Percentiles rank a stretch among this genome's conserved stretches.
Evolutionary conservation across 2,797 vertebrate genomes (phyloP).

Genomic region (Kryptolebias ocellatus): DNA sequence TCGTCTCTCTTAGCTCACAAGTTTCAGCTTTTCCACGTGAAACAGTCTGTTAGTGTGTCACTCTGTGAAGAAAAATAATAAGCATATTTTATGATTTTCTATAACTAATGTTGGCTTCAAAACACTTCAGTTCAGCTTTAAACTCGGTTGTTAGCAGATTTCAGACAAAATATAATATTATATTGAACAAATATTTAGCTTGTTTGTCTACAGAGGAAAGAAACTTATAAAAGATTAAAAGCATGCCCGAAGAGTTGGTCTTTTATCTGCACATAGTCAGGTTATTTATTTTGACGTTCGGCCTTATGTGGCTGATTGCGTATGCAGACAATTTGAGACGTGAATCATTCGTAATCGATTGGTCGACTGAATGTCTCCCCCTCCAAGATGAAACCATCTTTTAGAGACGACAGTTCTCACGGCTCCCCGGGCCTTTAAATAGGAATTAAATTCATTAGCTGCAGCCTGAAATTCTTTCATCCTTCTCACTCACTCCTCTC

Average conservation of each 20-base stretch:
- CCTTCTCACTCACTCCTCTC: slow-evolving; percentile 64
- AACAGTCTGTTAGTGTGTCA: not conserved
- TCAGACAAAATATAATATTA: not conserved
- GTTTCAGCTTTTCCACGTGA: not conserved
- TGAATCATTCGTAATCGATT: too few relatives aligned
- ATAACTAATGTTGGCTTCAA: too few relatives aligned
- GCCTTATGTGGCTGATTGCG: not conserved
- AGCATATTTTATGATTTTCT: too few relatives aligned
- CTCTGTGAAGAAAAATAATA: not conserved
- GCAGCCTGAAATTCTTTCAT: slow-evolving; percentile 44
- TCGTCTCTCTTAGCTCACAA: not conserved
- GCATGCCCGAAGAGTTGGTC: not conserved
- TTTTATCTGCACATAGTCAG: too few relatives aligned
- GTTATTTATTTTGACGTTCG: not conserved
- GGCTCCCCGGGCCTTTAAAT: too few relatives aligned
- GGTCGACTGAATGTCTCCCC: too few relatives aligned
- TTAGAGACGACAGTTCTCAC: too few relatives aligned
- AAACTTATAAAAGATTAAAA: not conserved
- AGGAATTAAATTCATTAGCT: not conserved
- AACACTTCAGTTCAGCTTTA: too few relatives aligned
- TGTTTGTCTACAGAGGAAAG: not conserved
- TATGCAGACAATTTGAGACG: not conserved
- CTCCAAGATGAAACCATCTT: too few relatives aligned
- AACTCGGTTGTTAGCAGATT: too few relatives aligned
- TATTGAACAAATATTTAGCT: not conserved